Base-by-base conservation (phyloP, 2,113 vertebrate species). In the Cyrtonyx montezumae region DNA sequence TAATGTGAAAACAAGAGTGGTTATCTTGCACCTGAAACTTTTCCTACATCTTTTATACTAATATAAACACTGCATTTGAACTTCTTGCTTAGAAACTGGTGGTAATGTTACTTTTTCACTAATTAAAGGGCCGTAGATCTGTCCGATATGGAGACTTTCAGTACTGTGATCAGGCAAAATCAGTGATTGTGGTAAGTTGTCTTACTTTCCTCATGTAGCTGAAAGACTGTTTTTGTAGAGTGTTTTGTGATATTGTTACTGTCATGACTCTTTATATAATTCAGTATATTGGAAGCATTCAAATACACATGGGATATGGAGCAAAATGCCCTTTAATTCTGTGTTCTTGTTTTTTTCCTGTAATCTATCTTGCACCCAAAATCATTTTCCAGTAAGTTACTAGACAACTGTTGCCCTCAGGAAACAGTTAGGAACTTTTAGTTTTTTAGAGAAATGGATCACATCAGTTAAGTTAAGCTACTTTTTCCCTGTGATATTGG, bases 111-210 rank as follows among this genome's bases (percentile, higher is more conserved):
- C 34, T 45, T 26, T 42, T 80, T 80, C 80, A 61, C 32, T 20
- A 85, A 84, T 95, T 75, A 49, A 45, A 99, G 99, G 99, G 99
- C 9, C 98, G 99, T 87, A 98, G 99, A 90, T 99, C 99, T 1
- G 99, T 99, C 84, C 98, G 99, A 16, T 99, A 98, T 1, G 99
- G 99, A 89, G 99, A 99, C 76, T 99, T 99, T 58, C 98, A 99
- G 79, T 99, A 98, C 96, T 99, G 99, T 68, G 99, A 99, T 34
- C 99, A 99, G 97, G 99, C 99, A 89, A 99, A 99, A 96, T 98
- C 98, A 45, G 97, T 99, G 13, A 99, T 99, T 62, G 99, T 99
- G 98, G 99, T 99, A 97, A 98, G 99, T 98, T n/a, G 61, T 85
- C 26, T 53, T 66, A 10, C 6, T 67, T 85, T 23, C 16, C 18